Evolutionary conservation across 2,113 vertebrate genomes (phyloP), one percentile per base, ranked within the genome.

Genomic region (Chaetodon auriga): DNA sequence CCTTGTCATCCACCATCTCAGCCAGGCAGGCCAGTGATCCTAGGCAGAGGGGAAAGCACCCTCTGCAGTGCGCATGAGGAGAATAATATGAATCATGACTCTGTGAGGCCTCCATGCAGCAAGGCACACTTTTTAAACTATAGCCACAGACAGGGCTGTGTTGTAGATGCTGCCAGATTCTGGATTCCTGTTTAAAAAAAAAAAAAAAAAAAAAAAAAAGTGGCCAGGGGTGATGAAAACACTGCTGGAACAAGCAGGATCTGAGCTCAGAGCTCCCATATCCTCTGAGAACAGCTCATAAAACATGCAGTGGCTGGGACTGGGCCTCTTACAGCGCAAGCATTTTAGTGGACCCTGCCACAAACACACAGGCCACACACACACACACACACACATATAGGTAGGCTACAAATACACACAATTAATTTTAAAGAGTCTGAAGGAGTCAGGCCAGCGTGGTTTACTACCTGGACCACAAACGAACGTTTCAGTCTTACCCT

Each of bases 281-380:
- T 88, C 88, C 92, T 94, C 85, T 58, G 78, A 77, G 90, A 93
- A 94, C 90, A 90, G 81, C 94, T 95, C 93, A 95, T 95, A 95
- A 95, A 96, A 95, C 93, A 95, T 94, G 91, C 89, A 95, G 87
- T 78, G 75, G 84, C 89, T 91, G 89, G 84, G 77, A 91, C 90
- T 73, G 51, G 83, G 87, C 86, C 82, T 86, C 89, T 90, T 89
- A 90, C 75, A 93, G 88, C 81, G 78, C 78, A 89, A 87, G 78
- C 90, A 87, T 94, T 94, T 94, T 84, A 92, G 85, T 88, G 68
- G 75, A 77, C 78, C 21, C 62, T 68, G 79, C 81, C 72, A 87
- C 79, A 90, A 70, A 90, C 80, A 84, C 70, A 71, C 61, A 77
- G 77, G 65, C 84, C 73, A 65, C 61, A 64, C 12, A 41, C 68